Base-by-base conservation (phyloP, 2,797 vertebrate species). In the Anguilla megastoma region DNA sequence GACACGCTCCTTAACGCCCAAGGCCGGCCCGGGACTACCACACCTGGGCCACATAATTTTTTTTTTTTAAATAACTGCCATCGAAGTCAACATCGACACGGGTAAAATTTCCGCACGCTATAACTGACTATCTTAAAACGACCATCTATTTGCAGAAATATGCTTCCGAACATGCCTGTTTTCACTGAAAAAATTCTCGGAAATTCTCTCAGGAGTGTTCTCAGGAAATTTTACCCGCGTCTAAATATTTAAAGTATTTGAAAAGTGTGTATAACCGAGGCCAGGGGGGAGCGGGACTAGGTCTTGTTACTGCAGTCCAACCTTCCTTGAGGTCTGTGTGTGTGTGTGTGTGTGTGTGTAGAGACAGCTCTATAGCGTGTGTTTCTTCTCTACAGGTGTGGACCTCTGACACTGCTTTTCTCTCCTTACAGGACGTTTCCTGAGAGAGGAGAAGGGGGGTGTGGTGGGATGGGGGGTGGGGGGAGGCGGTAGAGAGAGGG, bases 351-450 rank as follows among this genome's bases (percentile, higher is more conserved):
- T 27, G 45, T 16, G 27, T 82, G 54, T 58, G 30, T 2, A 27
- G 58, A 63, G 58, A 5, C 18, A 74, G 16, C 86, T 0, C 76
- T 84, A 76, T 90, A 88, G 12, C n/a, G 85, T 87, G 14, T 86
- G 27, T 52, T 16, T 50, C 16, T 69, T 66, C 27, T 27, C 10
- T 36, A 90, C 92, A 92, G 92, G 91, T 93, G 90, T 90, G 89
- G 85, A 91, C 90, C 89, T 89, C 86, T 91, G 88, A 92, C 92
- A 88, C 87, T 74, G 86, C 76, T 50, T 27, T 0, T 91, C 89
- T 94, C 90, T 45, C 48, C 69, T 90, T 83, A 9, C 50, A 50
- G 50, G 1, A 90, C 93, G 90, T 93, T 91, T 88, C 86, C 85
- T 60, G 33, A 8, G 79, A 52, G 84, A 85, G 50, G 41, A 83